Evolutionary conservation across 2,797 vertebrate species (phyloP).

Genomic region (Xenopus petersii): DNA sequence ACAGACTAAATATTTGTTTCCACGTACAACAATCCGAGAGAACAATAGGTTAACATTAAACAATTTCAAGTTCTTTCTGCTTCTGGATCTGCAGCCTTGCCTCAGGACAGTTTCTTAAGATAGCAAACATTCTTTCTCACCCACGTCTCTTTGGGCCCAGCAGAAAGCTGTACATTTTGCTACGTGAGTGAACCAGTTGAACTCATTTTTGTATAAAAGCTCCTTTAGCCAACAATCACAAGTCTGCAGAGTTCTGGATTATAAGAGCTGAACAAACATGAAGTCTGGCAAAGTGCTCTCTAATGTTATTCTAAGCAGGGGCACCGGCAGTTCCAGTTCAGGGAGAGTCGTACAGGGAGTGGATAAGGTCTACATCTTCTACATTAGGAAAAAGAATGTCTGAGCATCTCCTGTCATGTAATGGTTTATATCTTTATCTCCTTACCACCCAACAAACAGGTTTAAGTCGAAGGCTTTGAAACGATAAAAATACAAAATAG

Average conservation of each 20-base stretch:
- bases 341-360: neutral
- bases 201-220: neutral
- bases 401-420: too few species aligned
- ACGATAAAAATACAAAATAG: too few species aligned
- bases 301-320: conserved; percentile 8
- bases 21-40: neutral
- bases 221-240: conserved; percentile 1
- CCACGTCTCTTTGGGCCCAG: neutral
- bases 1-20: neutral
- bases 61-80: neutral
- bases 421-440: too few species aligned
- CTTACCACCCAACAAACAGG: too few species aligned
- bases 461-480: too few species aligned
- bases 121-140: conserved; percentile 1
- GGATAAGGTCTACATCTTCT: neutral
- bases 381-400: neutral
- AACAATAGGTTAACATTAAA: neutral
- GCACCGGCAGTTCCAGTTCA: neutral
- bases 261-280: neutral
- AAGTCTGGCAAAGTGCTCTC: neutral
- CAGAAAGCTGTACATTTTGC: neutral
- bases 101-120: neutral
- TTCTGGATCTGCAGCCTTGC: neutral
- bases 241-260: neutral
- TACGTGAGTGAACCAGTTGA: neutral